Base-by-base conservation (phyloP, 1,140 invertebrate genomes). In the Parasteatoda tepidariorum region DNA sequence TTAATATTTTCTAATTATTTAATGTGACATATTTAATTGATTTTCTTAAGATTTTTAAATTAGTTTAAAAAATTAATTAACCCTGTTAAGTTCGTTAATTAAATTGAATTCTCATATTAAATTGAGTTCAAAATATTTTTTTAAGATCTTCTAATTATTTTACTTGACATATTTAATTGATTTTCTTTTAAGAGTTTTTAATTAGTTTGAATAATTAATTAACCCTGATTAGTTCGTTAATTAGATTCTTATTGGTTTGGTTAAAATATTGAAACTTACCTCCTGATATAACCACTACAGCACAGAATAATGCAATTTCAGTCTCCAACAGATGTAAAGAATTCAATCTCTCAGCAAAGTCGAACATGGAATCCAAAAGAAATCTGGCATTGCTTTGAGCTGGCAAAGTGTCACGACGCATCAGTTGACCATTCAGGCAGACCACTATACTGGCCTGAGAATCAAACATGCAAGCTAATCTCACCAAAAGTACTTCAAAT, bases 301-400 rank as follows among this genome's bases (percentile, higher is more conserved):
- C 95, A 90, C 95, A 97, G 90, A 98, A 97, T 0, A 99, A 91
- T 33, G 96, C 97, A 75, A 99, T 92, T 88, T 99, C 96, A 34
- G 95, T 94, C 88, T 99, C 97, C 13, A 94, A 94, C 70, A 99
- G 90, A 87, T 94, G 92, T 88, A 98, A 92, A 7, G 93, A 92
- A 88, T 98, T 98, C 88, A 99, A 94, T 85, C 96, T 92, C 87
- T 98, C 96, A 55, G 97, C 96, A 89, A 99, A 98, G 87, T 98
- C 97, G 89, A 99, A 98, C 91, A 98, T 98, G 83, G 95, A 97
- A 87, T 98, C 96, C 89, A 98, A 94, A 33, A 99, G 92, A 88
- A 98, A 98, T 85, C 96, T 92, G 13, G 96, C 96, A 90, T 97
- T 97, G 84, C 94, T 95, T 86, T 86, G 86, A 88, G 94, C 94